A percentile compares a stretch with the other conserved stretches of the same genome.
phyloP scores from a whole-genome alignment of 2,113 vertebrate genomes.

The Coptodon bakossiorum region DNA sequence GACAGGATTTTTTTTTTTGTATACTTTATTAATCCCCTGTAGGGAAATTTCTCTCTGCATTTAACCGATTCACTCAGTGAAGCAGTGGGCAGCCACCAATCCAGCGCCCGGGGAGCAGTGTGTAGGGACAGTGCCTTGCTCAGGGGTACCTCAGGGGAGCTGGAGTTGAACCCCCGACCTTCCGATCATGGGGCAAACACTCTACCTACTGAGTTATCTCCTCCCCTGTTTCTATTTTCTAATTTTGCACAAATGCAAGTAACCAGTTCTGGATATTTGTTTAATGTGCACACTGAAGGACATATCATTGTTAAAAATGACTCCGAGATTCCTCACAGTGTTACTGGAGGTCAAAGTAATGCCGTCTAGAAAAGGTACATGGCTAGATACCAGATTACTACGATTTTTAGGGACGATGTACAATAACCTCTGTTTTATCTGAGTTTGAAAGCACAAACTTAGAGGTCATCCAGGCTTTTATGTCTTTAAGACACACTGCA shows the following conservation, averaged over 20 bases:
- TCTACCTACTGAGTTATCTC: background rate
- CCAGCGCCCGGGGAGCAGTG: accelerated
- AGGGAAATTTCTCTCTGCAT: background rate
- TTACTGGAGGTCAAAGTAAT: background rate
- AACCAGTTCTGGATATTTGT: background rate
- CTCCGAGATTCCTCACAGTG: background rate
- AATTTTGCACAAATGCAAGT: background rate
- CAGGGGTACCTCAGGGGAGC: background rate
- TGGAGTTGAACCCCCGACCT: background rate
- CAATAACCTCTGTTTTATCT: background rate
- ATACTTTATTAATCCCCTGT: background rate
- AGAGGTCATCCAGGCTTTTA: background rate
- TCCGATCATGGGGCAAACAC: background rate
- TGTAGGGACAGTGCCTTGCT: background rate
- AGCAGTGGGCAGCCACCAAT: background rate
- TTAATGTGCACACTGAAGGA: background rate
- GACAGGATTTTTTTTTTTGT: background rate
- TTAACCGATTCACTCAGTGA: background rate
- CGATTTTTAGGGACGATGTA: accelerated
- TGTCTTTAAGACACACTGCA: background rate
- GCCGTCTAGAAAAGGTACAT: background rate
- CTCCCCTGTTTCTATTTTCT: background rate
- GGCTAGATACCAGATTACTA: background rate
- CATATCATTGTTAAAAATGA: background rate
- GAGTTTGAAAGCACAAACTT: background rate